A percentile compares a stretch with the other conserved stretches of the same genome.
These are phyloP conservation scores for Aphelocoma californica DNA, from an alignment of 2,797 vertebrate genomes.

Conservation along the genomic window DNA sequence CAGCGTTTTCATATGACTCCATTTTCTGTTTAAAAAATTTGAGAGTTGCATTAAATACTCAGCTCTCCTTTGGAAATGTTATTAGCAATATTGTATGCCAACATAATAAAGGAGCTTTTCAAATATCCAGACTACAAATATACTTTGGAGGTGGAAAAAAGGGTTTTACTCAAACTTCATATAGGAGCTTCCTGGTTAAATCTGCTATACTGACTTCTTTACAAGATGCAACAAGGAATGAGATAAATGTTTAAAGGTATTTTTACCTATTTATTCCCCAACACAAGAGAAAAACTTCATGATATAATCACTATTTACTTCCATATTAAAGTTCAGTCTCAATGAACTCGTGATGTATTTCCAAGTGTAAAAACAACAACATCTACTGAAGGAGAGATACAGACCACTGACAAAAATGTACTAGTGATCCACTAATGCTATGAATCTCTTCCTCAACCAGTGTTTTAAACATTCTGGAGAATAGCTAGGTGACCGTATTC, in stretches of 20 bases:
- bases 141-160: neutral
- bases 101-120: neutral
- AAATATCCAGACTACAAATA: neutral
- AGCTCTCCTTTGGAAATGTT: neutral
- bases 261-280: neutral
- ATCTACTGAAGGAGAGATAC: neutral
- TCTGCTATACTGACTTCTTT: neutral
- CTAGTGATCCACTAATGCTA: neutral
- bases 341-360: neutral
- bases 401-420: neutral
- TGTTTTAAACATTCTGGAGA: neutral
- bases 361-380: neutral
- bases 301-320: neutral
- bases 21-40: slow-evolving; percentile 1
- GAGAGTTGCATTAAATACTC: neutral
- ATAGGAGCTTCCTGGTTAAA: neutral
- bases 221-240: neutral
- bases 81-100: neutral
- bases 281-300: neutral
- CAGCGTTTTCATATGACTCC: slow-evolving; percentile 15
- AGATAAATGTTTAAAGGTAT: neutral
- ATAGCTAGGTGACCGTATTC: neutral
- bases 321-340: neutral
- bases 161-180: neutral
- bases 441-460: neutral